A percentile compares a stretch with the other conserved stretches of the same genome.
These are phyloP conservation scores for Chaetodon auriga DNA, from an alignment of 2,113 vertebrate species.

Conservation along the genomic window DNA sequence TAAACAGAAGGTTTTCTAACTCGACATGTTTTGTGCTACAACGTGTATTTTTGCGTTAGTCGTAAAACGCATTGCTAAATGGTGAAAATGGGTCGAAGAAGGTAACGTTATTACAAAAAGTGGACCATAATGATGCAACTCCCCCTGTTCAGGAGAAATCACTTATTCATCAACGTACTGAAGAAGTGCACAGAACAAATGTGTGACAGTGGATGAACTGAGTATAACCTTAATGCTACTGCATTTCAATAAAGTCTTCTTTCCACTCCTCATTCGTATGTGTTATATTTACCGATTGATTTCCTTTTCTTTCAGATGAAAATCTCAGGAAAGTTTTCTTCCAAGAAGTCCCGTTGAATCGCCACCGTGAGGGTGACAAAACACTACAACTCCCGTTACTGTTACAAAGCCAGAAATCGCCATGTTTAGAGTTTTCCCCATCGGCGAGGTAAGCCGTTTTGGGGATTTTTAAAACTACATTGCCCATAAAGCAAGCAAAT, in stretches of 20 bases:
- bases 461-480: conserved; percentile 32
- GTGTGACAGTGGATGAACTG: background rate
- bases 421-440: conserved; percentile 70
- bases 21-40: background rate
- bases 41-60: background rate
- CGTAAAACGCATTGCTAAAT: background rate
- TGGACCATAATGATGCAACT: conserved; percentile 80
- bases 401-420: background rate
- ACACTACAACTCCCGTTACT: conserved; percentile 79
- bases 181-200: conserved; percentile 12
- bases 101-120: conserved; percentile 42
- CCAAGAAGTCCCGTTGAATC: conserved; percentile 68
- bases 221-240: background rate
- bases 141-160: conserved; percentile 74
- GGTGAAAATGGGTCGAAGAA: background rate
- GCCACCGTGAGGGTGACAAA: conserved; percentile 62
- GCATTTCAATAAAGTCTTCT: background rate
- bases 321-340: conserved; percentile 74
- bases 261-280: background rate
- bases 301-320: conserved; percentile 42
- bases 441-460: accelerated
- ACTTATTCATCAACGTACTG: conserved; percentile 31
- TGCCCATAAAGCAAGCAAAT: conserved; percentile 54
- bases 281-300: conserved; percentile 61
- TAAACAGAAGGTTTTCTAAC: background rate